Conservation (phyloP, 1,140 invertebrate genomes). For the Drosophila sp. region DNA sequence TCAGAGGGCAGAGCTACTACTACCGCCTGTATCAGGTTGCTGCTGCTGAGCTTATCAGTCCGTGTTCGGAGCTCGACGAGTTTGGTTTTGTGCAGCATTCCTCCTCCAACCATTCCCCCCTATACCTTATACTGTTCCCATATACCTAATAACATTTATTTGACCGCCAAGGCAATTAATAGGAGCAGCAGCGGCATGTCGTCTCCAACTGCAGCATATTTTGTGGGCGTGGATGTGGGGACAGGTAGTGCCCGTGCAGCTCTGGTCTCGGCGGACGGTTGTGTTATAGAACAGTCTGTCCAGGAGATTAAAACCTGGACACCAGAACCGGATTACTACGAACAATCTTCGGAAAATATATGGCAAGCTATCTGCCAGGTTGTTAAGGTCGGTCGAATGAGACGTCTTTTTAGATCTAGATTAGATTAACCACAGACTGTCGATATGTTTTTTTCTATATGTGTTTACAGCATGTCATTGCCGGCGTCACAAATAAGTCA, state of each 20-base stretch:
- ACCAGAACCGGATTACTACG: conserved; percentile 90
- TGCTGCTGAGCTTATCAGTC: conserved; percentile 57
- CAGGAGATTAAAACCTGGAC: conserved; percentile 91
- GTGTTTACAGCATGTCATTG: conserved; percentile 85
- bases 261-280: conserved; percentile 88
- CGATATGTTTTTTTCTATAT: conserved; percentile 22
- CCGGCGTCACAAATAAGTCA: conserved; percentile 84
- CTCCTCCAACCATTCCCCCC: neutral
- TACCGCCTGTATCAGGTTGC: conserved; percentile 31
- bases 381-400: conserved; percentile 59
- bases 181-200: conserved; percentile 21
- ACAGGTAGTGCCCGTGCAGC: conserved; percentile 94
- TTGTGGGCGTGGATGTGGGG: conserved; percentile 97
- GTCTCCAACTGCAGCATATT: conserved; percentile 83
- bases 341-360: conserved; percentile 96
- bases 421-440: conserved; percentile 58
- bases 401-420: conserved; percentile 16
- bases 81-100: conserved; percentile 45
- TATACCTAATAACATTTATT: conserved; percentile 65
- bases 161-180: conserved; percentile 56
- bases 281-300: conserved; percentile 86
- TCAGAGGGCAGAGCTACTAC: conserved; percentile 3
- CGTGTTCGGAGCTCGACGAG: conserved; percentile 32
- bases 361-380: conserved; percentile 87
- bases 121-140: neutral